phyloP scores from a whole-genome alignment of 2,113 vertebrate genomes.

The chimpanzee (Pan troglodytes) region NHGRI_mPanTro3-v2.1_pri NC_072403.2:29633501-29634000 shows the following conservation, averaged over 20 bases:
- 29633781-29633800: neutral
- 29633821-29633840: neutral
- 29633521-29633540: neutral
- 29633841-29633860: neutral
- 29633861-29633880: neutral
- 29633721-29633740: neutral
- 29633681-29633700: neutral
- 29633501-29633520: neutral
- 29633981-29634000: neutral
- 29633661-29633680: neutral
- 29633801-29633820: neutral
- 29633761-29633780: neutral
- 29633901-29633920: neutral
- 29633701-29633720: neutral
- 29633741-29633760: neutral
- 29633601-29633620: neutral
- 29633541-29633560: neutral
- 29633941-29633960: neutral
- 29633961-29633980: neutral
- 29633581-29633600: slow-evolving; percentile 2
- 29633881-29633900: neutral
- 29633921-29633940: neutral
- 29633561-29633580: neutral
- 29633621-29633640: neutral
- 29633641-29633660: neutral